phyloP scores from a whole-genome alignment of 2,888 invertebrate genomes.

The Drosophila incognita region DNA sequence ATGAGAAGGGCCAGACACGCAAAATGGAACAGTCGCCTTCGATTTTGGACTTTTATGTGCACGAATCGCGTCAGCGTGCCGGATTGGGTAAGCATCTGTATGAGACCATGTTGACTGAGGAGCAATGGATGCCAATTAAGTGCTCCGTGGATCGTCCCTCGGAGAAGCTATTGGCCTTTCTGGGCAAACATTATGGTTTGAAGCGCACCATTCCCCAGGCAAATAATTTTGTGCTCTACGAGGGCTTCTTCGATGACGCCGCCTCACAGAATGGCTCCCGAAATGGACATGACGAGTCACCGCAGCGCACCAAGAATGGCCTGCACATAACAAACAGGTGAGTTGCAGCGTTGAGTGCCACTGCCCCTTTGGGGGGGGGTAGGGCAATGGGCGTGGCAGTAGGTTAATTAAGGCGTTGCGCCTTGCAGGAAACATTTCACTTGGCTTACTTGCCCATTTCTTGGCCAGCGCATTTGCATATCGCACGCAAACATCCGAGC shows the following conservation, averaged over 20 bases:
- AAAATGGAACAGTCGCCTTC: constrained; percentile 93
- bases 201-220: constrained; percentile 90
- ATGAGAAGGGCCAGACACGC: constrained; percentile 89
- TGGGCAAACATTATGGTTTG: constrained; percentile 92
- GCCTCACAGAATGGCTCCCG: constrained; percentile 43
- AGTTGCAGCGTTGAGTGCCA: constrained; percentile 39
- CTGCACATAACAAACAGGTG: constrained; percentile 84
- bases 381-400: constrained; percentile 13
- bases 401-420: constrained; percentile 67
- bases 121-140: constrained; percentile 88
- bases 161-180: constrained; percentile 93
- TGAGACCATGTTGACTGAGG: constrained; percentile 93
- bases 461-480: constrained; percentile 67
- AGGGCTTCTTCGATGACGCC: constrained; percentile 89
- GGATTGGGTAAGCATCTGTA: constrained; percentile 94
- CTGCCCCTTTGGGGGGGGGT: not conserved
- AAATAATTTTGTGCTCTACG: constrained; percentile 95
- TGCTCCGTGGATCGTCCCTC: constrained; percentile 97
- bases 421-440: constrained; percentile 76
- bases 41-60: constrained; percentile 96
- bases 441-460: constrained; percentile 76
- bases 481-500: constrained; percentile 71
- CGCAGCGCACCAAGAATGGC: constrained; percentile 68
- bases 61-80: constrained; percentile 92
- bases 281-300: constrained; percentile 54